Base-by-base conservation (phyloP, 2,797 vertebrate genomes). In the Diplodus puntazzo region DNA sequence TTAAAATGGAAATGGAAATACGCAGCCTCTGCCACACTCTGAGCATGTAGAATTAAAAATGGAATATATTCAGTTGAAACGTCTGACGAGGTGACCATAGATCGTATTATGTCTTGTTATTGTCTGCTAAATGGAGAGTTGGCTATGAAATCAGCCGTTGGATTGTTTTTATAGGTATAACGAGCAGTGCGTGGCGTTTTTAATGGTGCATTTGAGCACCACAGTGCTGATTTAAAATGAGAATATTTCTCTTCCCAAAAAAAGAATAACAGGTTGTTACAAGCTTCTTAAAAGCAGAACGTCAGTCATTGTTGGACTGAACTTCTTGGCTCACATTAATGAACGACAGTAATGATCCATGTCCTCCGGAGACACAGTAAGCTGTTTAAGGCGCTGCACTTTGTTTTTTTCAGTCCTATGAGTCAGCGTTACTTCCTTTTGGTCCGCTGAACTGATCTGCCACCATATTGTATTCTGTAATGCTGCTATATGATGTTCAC, bases 11-110 rank as follows among this genome's bases (percentile, higher is more conserved):
- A 75, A 60, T 59, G 43, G 34, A 71, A 74, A 75, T 58, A 20
- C 73, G 43, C 49, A 52, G 20, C 53, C 49, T 53, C 39, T 0
- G 1, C 52, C 23, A 11, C 52, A 72, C 39, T 58, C 73, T 72
- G 72, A 75, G 50, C 57, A 52, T 45, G 25, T 72, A 21, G 58
- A 75, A 78, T 72, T 80, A 66, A 55, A 73, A n/a, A 11, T 11
- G 7, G 14, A 43, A 53, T 49, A 21, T 14, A 27, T 18, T 17
- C 42, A 23, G 48, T 27, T 8, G 39, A 39, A 30, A 42, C 43
- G 21, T 57, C 45, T 61, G 27, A 18, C n/a, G 14, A 39, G 69
- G 11, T 49, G 23, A 20, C 20, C 11, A 5, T 48, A 58, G 48
- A 61, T 57, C 13, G n/a, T 48, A 39, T 73, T 42, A 43, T 65